A percentile compares a stretch with the other conserved stretches of the same genome.
phyloP scores from a whole-genome alignment of 2,113 vertebrate genomes.

The Psilopogon haemacephalus region DNA sequence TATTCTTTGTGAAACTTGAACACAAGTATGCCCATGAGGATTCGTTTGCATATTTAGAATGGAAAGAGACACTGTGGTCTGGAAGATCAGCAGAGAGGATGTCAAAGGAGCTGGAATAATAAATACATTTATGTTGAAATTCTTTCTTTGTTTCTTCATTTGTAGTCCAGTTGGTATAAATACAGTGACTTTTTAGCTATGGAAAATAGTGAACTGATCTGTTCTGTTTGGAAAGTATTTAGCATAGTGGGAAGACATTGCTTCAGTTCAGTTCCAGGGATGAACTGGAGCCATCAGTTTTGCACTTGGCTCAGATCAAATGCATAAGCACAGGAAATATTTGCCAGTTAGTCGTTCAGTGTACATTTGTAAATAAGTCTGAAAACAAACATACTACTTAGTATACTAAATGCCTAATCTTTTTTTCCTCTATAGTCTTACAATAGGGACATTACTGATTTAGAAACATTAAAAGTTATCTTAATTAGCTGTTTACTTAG shows the following conservation, averaged over 20 bases:
- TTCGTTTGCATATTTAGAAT: background rate
- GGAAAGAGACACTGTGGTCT: background rate
- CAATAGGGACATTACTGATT: background rate
- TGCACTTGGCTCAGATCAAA: background rate
- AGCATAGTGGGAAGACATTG: background rate
- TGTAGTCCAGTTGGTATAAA: conserved; percentile 19
- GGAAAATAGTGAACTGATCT: background rate
- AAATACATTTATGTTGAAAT: background rate
- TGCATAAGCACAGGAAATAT: background rate
- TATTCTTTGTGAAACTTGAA: conserved; percentile 25
- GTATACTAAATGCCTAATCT: background rate
- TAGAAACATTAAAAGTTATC: background rate
- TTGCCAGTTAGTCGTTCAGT: background rate
- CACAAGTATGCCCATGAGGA: background rate
- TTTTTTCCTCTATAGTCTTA: background rate
- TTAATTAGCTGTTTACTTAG: background rate
- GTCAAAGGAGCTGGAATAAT: conserved; percentile 3
- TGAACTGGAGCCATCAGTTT: background rate
- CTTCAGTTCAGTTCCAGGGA: background rate
- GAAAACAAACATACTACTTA: background rate
- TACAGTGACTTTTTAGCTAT: background rate
- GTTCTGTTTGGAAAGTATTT: conserved; percentile 16
- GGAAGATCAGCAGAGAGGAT: background rate
- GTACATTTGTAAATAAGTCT: background rate
- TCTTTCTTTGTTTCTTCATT: conserved; percentile 27